phyloP scores from a whole-genome alignment of 1,140 invertebrate species.

The Diorhabda carinulata region DNA sequence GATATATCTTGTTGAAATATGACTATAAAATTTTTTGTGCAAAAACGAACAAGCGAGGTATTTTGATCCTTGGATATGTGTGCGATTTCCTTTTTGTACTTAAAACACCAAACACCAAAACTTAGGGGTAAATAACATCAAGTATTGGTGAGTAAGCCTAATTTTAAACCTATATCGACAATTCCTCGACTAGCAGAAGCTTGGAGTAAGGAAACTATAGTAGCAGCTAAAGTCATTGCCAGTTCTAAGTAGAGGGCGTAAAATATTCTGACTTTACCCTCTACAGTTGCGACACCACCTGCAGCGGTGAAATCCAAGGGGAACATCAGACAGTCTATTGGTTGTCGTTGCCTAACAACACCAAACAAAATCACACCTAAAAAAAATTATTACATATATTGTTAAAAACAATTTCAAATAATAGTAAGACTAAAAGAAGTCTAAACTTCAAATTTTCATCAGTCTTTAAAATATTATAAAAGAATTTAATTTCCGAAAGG shows the following conservation, averaged over 20 bases:
- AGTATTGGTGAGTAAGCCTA: conserved; percentile 53
- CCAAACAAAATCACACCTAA: conserved; percentile 59
- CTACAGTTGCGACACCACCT: conserved; percentile 60
- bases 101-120: background rate
- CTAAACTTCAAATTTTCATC: too few relatives aligned
- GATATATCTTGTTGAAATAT: too few relatives aligned
- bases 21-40: background rate
- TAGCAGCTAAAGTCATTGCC: conserved; percentile 59
- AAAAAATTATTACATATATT: background rate
- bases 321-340: conserved; percentile 59
- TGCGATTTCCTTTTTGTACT: background rate
- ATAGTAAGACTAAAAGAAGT: too few relatives aligned
- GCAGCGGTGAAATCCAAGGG: conserved; percentile 66
- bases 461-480: too few relatives aligned
- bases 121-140: conserved; percentile 27
- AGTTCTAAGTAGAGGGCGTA: conserved; percentile 66
- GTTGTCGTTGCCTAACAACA: conserved; percentile 51
- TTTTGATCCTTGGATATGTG: background rate
- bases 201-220: conserved; percentile 56
- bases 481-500: too few relatives aligned
- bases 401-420: too few relatives aligned
- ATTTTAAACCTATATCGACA: conserved; percentile 55
- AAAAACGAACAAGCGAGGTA: background rate
- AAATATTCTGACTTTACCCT: conserved; percentile 56
- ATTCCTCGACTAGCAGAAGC: conserved; percentile 55